Conservation (phyloP, 2,888 invertebrate species). For the Candidula unifasciata region DNA sequence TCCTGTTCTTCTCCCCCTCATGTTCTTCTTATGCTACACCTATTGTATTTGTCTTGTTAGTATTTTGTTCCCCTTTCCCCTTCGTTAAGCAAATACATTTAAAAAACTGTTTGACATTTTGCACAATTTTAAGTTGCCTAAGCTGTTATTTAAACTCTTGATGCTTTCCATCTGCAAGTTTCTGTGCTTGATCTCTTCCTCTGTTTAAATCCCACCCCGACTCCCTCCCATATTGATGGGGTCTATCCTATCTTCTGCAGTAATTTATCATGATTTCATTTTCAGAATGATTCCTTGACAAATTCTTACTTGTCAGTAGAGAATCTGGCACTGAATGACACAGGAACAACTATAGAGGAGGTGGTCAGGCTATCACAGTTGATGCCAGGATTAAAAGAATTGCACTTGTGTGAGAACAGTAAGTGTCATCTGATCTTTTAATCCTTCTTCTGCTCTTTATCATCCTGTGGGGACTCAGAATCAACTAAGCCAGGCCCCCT, state of each 20-base stretch:
- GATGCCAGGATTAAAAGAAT: conserved; percentile 64
- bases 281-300: neutral
- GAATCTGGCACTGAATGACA: conserved; percentile 84
- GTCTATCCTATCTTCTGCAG: neutral
- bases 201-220: neutral
- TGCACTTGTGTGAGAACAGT: conserved; percentile 73
- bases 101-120: no score
- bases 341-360: conserved; percentile 86
- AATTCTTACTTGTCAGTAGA: conserved; percentile 81
- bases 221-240: neutral
- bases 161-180: no score
- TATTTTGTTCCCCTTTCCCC: no score
- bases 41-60: no score
- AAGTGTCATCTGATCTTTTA: conserved; percentile 13
- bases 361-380: conserved; percentile 76
- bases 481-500: no score
- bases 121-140: no score
- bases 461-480: no score
- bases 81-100: no score
- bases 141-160: no score
- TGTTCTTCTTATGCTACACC: no score
- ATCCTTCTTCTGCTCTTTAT: no score
- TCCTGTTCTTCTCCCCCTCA: no score
- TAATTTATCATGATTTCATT: neutral
- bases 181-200: neutral